Conservation (phyloP, 1,140 invertebrate species). For the Bicyclus anynana region DNA sequence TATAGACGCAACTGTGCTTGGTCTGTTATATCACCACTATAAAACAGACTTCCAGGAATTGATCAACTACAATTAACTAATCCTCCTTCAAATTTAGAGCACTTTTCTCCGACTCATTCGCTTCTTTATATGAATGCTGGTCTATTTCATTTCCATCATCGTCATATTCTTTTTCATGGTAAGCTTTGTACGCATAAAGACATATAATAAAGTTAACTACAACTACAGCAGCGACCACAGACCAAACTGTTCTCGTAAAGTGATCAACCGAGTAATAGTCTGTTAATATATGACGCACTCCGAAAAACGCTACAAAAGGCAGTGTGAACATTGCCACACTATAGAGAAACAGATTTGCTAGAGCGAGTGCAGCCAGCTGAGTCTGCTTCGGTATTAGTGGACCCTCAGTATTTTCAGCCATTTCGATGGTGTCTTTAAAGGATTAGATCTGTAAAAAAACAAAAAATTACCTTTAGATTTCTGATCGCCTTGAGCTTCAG, state of each 20-base stretch:
- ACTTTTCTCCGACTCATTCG: constrained; percentile 39
- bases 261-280: constrained; percentile 79
- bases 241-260: constrained; percentile 83
- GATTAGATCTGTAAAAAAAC: constrained; percentile 69
- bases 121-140: constrained; percentile 46
- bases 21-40: no score
- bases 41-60: no score
- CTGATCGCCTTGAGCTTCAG: constrained; percentile 47
- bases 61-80: no score
- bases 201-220: constrained; percentile 88
- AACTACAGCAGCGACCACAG: constrained; percentile 85
- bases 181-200: constrained; percentile 87
- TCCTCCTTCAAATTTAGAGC: constrained; percentile 66
- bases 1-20: no score
- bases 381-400: constrained; percentile 70
- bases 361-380: constrained; percentile 70
- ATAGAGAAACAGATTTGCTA: constrained; percentile 84
- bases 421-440: constrained; percentile 33
- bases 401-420: constrained; percentile 59
- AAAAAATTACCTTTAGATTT: constrained; percentile 68
- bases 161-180: constrained; percentile 82
- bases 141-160: constrained; percentile 78
- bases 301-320: constrained; percentile 87
- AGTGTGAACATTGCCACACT: constrained; percentile 90
- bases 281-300: constrained; percentile 79